These are phyloP conservation scores for Nemoura dubitans DNA, from an alignment of 2,888 invertebrate species.

Conservation along the genomic window DNA sequence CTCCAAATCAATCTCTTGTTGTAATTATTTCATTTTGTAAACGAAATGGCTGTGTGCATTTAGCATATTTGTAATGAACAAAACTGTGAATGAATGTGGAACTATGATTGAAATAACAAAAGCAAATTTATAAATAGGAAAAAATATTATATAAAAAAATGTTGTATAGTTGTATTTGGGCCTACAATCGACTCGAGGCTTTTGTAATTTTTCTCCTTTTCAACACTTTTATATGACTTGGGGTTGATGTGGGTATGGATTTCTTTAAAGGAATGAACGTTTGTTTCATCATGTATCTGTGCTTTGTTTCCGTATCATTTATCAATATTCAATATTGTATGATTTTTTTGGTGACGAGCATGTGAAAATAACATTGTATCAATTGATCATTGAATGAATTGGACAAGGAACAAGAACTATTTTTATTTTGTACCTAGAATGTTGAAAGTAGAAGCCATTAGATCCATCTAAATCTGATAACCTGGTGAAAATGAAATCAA, in stretches of 20 bases:
- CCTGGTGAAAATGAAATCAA: too few relatives aligned
- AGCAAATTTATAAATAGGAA: not conserved
- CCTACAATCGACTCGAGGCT: slow-evolving; percentile 13
- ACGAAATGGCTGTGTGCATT: slow-evolving; percentile 7
- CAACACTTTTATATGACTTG: slow-evolving; percentile 39
- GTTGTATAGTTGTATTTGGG: not conserved
- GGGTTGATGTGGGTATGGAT: slow-evolving; percentile 51
- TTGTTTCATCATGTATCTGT: slow-evolving; percentile 43
- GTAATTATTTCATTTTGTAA: slow-evolving; percentile 9
- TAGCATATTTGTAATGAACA: slow-evolving; percentile 22
- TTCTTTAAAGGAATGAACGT: slow-evolving; percentile 39
- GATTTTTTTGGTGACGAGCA: not conserved
- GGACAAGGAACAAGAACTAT: slow-evolving; percentile 8
- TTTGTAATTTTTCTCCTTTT: slow-evolving; percentile 25
- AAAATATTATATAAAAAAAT: slow-evolving; percentile 19
- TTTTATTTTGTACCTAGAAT: not conserved
- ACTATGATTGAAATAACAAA: slow-evolving; percentile 3
- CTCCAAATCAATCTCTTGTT: not conserved
- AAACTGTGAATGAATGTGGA: not conserved
- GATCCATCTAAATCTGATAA: too few relatives aligned
- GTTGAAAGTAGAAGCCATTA: too few relatives aligned
- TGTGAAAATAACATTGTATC: slow-evolving; percentile 22
- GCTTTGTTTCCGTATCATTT: not conserved
- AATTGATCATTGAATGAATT: slow-evolving; percentile 22
- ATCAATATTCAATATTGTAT: not conserved